Base-by-base conservation (phyloP, 2,888 invertebrate species). In the Arctia plantaginis region DNA sequence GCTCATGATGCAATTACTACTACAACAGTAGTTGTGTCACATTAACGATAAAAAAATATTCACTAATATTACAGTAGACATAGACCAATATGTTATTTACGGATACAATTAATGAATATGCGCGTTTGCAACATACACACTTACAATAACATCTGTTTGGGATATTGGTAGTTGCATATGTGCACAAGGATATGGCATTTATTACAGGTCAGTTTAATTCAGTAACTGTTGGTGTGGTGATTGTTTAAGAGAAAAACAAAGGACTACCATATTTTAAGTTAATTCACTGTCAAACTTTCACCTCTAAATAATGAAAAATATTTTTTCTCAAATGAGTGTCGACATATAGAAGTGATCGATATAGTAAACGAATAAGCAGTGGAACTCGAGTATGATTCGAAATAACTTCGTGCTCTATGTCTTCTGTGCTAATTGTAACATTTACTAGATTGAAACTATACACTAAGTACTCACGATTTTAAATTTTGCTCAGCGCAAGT, bases 401-500 rank as follows among this genome's bases (percentile, higher is more conserved):
- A 62, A 62, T 62, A 62, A 30, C 62, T 15, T 62, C 1, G 18
- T 62, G 30, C 62, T 30, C 30, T 30, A 62, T 62, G 30, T 62
- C 30, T 62, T 0, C 62, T 62, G 30, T 62, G 62, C 78, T 72
- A 78, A 78, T 41, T 62, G 59, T 70, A 69, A 75, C 72, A 79
- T 62, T 79, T 78, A 88, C 76, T 81, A 71, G 76, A 73, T 77
- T 80, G 64, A 81, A 78, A 87, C 82, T 87, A 88, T 82, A 68
- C 27, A 74, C 85, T 85, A 86, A 86, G 89, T 95, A 95, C 95
- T 95, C 92, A 95, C 95, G 88, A 90, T 87, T 91, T 90, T 82
- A 95, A 90, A 91, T 93, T 94, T 93, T 94, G 95, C 87, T 95
- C 95, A 90, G 95, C 95, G 90, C 95, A 95, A 92, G 94, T 88